Conservation (phyloP, 2,888 invertebrate genomes). For the Ceramica pisi region DNA sequence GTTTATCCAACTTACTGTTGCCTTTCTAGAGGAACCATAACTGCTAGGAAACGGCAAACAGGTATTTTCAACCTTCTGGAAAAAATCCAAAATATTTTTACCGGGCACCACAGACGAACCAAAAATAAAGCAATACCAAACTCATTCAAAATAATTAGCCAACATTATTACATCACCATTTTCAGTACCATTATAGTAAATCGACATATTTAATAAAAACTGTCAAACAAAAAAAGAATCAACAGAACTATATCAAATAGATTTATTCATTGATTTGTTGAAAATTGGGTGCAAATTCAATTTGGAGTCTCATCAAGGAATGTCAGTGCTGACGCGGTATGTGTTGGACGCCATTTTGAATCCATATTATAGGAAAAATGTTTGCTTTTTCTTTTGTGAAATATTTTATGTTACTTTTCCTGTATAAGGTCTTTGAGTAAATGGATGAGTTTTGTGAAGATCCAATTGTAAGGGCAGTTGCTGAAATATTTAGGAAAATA, state of each 20-base stretch:
- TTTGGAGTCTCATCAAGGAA: slow-evolving; percentile 59
- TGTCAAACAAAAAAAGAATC: slow-evolving; percentile 17
- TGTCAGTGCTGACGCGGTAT: slow-evolving; percentile 39
- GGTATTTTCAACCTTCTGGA: too few relatives aligned
- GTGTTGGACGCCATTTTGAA: slow-evolving; percentile 4
- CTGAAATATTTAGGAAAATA: not conserved
- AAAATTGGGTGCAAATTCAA: slow-evolving; percentile 64
- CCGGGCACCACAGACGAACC: too few relatives aligned
- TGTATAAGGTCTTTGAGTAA: not conserved
- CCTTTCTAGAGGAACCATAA: too few relatives aligned
- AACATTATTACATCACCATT: not conserved
- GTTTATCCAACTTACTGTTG: too few relatives aligned
- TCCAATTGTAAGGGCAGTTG: not conserved
- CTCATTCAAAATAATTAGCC: not conserved
- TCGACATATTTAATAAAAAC: slow-evolving; percentile 8
- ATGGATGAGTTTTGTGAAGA: not conserved
- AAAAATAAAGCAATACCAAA: too few relatives aligned
- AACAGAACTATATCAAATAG: slow-evolving; percentile 24
- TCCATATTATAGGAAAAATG: slow-evolving; percentile 15
- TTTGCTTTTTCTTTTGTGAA: not conserved
- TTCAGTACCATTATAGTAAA: not conserved
- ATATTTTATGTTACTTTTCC: slow-evolving; percentile 16
- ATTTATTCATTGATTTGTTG: slow-evolving; percentile 53
- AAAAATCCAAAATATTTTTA: too few relatives aligned
- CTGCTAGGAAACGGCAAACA: too few relatives aligned